Conservation (phyloP, 2,797 vertebrate genomes). For the Molothrus aeneus region DNA sequence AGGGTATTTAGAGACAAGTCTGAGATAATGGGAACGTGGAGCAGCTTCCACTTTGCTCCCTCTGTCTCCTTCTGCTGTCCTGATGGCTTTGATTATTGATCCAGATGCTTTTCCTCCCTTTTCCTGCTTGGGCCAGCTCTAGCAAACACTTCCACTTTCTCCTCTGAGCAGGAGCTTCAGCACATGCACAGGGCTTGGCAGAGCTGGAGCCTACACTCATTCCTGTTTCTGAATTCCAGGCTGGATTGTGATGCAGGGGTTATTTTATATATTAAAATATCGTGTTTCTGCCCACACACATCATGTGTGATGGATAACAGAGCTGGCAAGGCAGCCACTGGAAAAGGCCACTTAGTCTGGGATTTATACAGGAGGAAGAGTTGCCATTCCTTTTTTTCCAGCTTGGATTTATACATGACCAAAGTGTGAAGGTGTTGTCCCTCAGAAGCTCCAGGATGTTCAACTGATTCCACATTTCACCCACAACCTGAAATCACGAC, state of each 20-base stretch:
- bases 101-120: slow-evolving; percentile 11
- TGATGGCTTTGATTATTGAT: neutral
- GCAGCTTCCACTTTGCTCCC: neutral
- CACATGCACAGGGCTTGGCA: neutral
- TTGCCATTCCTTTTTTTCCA: slow-evolving; percentile 20
- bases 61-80: neutral
- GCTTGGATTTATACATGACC: neutral
- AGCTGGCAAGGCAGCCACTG: slow-evolving; percentile 32
- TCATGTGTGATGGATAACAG: slow-evolving; percentile 11
- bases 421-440: neutral
- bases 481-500: slow-evolving; percentile 22
- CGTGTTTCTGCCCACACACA: slow-evolving; percentile 40
- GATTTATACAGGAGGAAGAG: slow-evolving; percentile 19
- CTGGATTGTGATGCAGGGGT: slow-evolving; percentile 23
- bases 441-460: slow-evolving; percentile 14
- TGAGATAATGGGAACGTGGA: neutral
- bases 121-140: neutral
- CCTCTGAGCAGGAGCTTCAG: neutral
- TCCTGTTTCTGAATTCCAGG: slow-evolving; percentile 15
- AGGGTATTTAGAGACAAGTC: neutral
- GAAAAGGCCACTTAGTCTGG: neutral
- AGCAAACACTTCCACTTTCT: neutral
- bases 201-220: neutral
- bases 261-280: slow-evolving; percentile 40
- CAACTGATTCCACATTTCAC: slow-evolving; percentile 22